A percentile compares a stretch with the other conserved stretches of the same genome.
Conservation (phyloP, 2,797 vertebrate genomes). For the Oryzias sinensis region DNA sequence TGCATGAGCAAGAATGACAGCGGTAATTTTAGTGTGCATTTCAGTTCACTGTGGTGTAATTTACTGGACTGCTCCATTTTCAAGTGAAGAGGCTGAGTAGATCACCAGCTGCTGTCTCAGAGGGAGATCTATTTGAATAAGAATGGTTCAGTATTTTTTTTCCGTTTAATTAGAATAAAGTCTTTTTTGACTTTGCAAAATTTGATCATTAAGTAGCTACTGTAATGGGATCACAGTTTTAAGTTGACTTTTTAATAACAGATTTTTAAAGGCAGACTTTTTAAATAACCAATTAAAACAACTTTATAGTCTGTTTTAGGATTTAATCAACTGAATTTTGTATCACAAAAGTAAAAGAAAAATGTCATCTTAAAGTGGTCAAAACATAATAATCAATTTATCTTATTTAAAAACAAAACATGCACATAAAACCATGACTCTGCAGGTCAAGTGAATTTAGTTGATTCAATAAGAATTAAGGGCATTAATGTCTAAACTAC, state of each 20-base stretch:
- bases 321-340: no score
- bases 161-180: slow-evolving; percentile 18
- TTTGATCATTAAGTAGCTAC: no score
- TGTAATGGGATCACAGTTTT: no score
- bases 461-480: slow-evolving; percentile 2
- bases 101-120: slow-evolving; percentile 15
- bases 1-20: background rate
- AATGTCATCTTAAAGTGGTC: no score
- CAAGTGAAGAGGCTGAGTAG: background rate
- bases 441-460: background rate
- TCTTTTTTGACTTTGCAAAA: slow-evolving; percentile 1
- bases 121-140: slow-evolving; percentile 13
- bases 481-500: background rate
- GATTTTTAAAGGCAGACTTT: no score
- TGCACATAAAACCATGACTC: background rate
- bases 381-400: background rate
- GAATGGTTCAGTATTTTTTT: slow-evolving; percentile 1
- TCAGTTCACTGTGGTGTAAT: slow-evolving; percentile 9
- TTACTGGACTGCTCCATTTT: slow-evolving; percentile 7
- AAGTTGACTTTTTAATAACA: no score
- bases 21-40: background rate
- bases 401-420: background rate
- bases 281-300: no score
- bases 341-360: no score
- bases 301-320: no score